phyloP scores from a whole-genome alignment of 2,888 invertebrate genomes.

The Mactromeris polynyma region DNA sequence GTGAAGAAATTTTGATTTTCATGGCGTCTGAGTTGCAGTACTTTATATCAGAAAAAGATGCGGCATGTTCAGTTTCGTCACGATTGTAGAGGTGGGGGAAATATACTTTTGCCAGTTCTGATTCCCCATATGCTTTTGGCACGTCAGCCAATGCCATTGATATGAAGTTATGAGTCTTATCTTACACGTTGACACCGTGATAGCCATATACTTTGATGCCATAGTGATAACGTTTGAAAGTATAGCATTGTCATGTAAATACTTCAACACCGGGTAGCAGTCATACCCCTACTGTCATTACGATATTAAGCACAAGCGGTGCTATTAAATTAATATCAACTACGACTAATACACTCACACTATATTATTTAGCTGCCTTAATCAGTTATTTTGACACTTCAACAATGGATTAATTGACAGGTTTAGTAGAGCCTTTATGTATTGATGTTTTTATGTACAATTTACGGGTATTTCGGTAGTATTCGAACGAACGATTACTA shows the following conservation, averaged over 20 bases:
- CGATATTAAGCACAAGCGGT: no score
- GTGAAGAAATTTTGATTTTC: conserved; percentile 12
- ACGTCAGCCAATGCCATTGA: conserved; percentile 58
- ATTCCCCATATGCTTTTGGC: conserved; percentile 47
- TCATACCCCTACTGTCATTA: conserved; percentile 61
- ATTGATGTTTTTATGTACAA: no score
- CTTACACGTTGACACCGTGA: conserved; percentile 32
- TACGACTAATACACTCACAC: no score
- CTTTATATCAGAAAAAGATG: conserved; percentile 29
- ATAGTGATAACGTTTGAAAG: conserved; percentile 52
- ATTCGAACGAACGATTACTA: no score
- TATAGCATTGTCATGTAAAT: conserved; percentile 50
- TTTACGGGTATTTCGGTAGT: no score
- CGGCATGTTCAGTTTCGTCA: conserved; percentile 50
- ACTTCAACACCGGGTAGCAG: conserved; percentile 50
- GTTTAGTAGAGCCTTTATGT: no score
- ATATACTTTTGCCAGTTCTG: conserved; percentile 50
- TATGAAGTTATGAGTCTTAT: conserved; percentile 55
- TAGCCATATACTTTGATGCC: conserved; percentile 57
- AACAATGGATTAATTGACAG: no score
- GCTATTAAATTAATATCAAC: no score
- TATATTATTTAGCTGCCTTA: no score
- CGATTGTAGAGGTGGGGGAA: conserved; percentile 58
- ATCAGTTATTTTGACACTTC: no score
- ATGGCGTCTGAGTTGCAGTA: conserved; percentile 50